Percentiles rank a stretch among this genome's conserved stretches.
phyloP scores from a whole-genome alignment of 2,888 invertebrate genomes.

The Drepanosiphum platanoidis region DNA sequence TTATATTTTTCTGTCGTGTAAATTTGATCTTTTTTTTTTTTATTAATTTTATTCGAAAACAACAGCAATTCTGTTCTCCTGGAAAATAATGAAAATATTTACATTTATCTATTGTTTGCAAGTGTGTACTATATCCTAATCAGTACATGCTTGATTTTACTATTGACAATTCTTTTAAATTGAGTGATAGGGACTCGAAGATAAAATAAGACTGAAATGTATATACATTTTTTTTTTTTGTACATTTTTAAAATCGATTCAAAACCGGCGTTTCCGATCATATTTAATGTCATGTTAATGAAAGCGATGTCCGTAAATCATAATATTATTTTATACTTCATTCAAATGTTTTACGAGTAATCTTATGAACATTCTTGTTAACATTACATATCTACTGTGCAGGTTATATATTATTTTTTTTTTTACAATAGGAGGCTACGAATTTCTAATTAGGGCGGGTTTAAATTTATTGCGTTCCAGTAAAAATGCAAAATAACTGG shows the following conservation, averaged over 20 bases:
- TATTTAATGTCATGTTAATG: neutral
- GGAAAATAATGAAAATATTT: neutral
- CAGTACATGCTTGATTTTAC: constrained; percentile 27
- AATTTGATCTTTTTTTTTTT: neutral
- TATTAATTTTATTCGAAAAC: no score
- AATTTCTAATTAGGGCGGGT: neutral
- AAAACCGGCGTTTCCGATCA: neutral
- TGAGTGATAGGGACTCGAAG: neutral
- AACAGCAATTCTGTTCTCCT: no score
- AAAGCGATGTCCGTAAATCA: neutral
- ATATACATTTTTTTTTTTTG: neutral
- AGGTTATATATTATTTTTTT: constrained; percentile 7
- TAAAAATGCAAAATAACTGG: neutral
- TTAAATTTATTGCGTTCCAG: neutral
- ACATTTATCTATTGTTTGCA: neutral
- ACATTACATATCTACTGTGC: neutral
- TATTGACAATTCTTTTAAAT: neutral
- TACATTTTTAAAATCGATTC: neutral
- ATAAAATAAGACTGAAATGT: constrained; percentile 43
- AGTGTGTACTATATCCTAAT: neutral
- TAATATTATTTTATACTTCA: constrained; percentile 7
- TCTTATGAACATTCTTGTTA: neutral
- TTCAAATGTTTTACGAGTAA: neutral
- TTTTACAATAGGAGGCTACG: neutral
- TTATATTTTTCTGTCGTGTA: neutral